A percentile compares a stretch with the other conserved stretches of the same genome.
phyloP scores from a whole-genome alignment of 2,113 vertebrate species.

The Tympanuchus pallidicinctus region DNA sequence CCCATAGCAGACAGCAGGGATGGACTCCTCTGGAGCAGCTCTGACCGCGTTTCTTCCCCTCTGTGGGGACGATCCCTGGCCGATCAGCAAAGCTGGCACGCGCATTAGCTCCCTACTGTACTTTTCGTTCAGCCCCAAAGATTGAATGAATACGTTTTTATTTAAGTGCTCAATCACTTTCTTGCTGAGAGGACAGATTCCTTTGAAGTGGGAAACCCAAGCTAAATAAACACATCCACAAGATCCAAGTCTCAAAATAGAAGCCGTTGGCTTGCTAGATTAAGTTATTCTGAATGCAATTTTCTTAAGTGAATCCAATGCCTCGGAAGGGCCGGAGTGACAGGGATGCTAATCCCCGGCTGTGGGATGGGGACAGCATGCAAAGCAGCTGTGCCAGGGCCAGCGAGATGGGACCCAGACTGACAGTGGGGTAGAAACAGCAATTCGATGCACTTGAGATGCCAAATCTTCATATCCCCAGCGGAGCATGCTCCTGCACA shows the following conservation, averaged over 20 bases:
- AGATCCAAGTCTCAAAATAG: constrained; percentile 49
- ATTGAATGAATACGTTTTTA: constrained; percentile 49
- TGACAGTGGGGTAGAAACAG: not conserved
- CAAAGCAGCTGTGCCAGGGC: not conserved
- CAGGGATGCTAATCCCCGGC: not conserved
- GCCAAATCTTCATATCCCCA: fast-evolving
- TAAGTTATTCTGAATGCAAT: constrained; percentile 42
- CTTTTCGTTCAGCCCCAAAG: constrained; percentile 35
- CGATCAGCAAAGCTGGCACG: not conserved
- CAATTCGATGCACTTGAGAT: not conserved
- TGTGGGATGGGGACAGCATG: not conserved
- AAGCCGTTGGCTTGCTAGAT: constrained; percentile 17
- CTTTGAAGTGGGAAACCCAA: constrained; percentile 44
- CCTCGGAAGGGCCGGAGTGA: not conserved
- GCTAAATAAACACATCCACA: constrained; percentile 43
- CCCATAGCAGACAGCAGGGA: not conserved
- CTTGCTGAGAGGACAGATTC: constrained; percentile 60
- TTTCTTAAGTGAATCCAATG: constrained; percentile 47
- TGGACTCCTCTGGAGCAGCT: not conserved
- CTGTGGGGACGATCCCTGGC: not conserved
- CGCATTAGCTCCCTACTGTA: not conserved
- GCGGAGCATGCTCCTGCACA: fast-evolving
- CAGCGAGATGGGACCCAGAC: not conserved
- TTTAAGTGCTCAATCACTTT: constrained; percentile 47
- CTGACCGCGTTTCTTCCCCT: not conserved